Evolutionary conservation across 1,140 invertebrate species (phyloP).

Genomic region (Lasaia peninsularis): DNA sequence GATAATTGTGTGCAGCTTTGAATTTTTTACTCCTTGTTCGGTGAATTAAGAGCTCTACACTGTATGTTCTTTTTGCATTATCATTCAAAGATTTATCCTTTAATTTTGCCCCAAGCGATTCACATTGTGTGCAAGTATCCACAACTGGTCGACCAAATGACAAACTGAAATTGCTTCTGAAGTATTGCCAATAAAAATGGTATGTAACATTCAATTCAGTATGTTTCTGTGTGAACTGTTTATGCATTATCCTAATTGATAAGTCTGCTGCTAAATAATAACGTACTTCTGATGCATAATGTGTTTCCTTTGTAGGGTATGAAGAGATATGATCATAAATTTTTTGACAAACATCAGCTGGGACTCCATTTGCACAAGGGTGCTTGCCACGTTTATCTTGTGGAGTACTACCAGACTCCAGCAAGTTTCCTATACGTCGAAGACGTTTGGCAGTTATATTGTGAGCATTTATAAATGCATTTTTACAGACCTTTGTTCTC

Average conservation of each 20-base stretch:
- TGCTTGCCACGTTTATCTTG: not conserved
- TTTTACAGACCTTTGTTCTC: not conserved
- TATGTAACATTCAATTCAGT: not conserved
- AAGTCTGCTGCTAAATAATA: not conserved
- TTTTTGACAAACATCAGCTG: not conserved
- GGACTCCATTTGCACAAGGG: not conserved
- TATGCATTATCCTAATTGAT: not conserved
- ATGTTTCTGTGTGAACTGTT: not conserved
- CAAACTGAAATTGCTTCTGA: not conserved
- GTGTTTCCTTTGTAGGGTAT: not conserved
- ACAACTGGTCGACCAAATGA: constrained; percentile 4
- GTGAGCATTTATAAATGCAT: not conserved
- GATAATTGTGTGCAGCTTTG: not conserved
- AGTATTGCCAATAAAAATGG: not conserved
- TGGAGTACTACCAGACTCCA: not conserved
- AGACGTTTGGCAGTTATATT: not conserved
- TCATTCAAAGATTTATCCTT: constrained; percentile 1
- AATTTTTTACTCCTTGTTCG: not conserved
- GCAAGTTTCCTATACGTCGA: not conserved
- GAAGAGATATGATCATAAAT: not conserved
- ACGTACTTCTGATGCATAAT: not conserved
- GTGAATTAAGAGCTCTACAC: not conserved
- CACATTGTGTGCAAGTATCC: not conserved
- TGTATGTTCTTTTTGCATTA: not conserved
- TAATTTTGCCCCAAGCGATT: not conserved